These are phyloP conservation scores for Fukomys damarensis DNA, from an alignment of 2,113 vertebrate species.

Conservation along the genomic window DNA sequence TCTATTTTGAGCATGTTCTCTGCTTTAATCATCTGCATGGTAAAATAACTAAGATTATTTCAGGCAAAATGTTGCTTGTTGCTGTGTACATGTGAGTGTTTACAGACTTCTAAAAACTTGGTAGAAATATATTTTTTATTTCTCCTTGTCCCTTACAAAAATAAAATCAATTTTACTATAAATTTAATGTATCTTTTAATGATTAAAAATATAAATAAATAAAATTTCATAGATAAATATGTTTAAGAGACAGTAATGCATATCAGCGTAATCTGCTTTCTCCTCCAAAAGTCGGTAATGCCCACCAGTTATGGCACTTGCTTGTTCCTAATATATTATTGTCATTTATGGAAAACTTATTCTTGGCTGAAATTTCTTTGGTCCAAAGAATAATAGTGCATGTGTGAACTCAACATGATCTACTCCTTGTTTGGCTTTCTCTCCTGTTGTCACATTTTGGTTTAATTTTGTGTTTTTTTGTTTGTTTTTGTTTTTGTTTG, in stretches of 20 bases:
- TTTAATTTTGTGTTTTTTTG: background rate
- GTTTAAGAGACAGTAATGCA: background rate
- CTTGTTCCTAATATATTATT: slow-evolving; percentile 55
- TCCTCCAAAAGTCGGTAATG: slow-evolving; percentile 51
- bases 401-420: slow-evolving; percentile 44
- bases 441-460: background rate
- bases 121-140: background rate
- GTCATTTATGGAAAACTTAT: slow-evolving; percentile 60
- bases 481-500: background rate
- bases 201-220: slow-evolving; percentile 47
- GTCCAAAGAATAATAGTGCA: background rate
- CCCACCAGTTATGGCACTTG: background rate
- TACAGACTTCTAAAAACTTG: slow-evolving; percentile 36
- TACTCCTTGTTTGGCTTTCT: slow-evolving; percentile 9
- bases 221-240: background rate
- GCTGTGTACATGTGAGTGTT: slow-evolving; percentile 51
- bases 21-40: slow-evolving; percentile 69
- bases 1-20: slow-evolving; percentile 70
- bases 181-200: slow-evolving; percentile 25
- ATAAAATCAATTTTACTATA: slow-evolving; percentile 49
- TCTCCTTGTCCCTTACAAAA: slow-evolving; percentile 45
- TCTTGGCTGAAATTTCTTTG: slow-evolving; percentile 56
- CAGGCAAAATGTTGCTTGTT: slow-evolving; percentile 5
- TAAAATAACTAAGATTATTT: slow-evolving; percentile 66
- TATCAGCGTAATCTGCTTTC: background rate